Evolutionary conservation across 64 coral and sea anemone species (phyloP).

Genomic region (Stichodactyla helianthus): DNA sequence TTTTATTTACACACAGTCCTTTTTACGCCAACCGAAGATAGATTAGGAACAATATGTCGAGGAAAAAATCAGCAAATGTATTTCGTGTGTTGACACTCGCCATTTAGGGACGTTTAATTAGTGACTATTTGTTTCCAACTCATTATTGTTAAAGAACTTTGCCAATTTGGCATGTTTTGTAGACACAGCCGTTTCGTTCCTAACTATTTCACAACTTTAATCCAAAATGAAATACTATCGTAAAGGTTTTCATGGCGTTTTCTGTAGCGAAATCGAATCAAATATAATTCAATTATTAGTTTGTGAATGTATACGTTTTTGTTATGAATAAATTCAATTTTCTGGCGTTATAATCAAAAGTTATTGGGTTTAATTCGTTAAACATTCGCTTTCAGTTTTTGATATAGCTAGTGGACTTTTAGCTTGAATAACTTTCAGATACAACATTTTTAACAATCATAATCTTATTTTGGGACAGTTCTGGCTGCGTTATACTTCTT

Average conservation of each 20-base stretch:
- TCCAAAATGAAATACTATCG: background rate
- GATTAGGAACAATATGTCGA: background rate
- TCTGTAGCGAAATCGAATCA: background rate
- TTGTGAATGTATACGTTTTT: background rate
- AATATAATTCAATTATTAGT: background rate
- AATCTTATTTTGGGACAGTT: background rate
- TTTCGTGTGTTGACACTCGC: background rate
- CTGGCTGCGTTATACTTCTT: background rate
- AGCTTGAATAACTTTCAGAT: background rate
- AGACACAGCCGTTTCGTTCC: background rate
- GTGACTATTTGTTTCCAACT: background rate
- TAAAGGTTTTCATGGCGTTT: background rate
- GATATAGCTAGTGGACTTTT: background rate
- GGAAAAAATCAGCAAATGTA: slow-evolving; percentile 1
- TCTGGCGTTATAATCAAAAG: background rate
- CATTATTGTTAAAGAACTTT: slow-evolving; percentile 7
- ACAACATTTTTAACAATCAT: too few relatives aligned
- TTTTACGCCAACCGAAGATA: background rate
- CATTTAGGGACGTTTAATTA: slow-evolving; percentile 10
- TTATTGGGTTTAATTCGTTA: background rate
- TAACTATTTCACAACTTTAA: background rate
- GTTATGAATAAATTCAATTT: background rate
- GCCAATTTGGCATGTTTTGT: background rate
- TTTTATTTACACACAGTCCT: background rate
- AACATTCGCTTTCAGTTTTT: background rate